Evolutionary conservation across 2,888 invertebrate genomes (phyloP), one percentile per base, ranked within the genome.

Genomic region (Dryobota labecula): DNA sequence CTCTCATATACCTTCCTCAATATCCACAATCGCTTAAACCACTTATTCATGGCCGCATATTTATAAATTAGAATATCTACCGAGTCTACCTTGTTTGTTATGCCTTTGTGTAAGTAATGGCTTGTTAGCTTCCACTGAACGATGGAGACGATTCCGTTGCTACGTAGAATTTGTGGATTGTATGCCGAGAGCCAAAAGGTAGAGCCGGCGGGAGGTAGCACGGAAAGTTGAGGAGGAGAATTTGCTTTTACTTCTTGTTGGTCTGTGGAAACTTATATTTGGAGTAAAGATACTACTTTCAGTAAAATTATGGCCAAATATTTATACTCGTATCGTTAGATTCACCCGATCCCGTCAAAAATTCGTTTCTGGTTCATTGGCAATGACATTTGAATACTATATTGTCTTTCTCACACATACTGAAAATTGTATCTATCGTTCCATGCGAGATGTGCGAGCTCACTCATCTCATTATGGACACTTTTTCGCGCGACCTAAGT

Each of bases 51-150:
- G 68, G 76, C 84, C 78, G 57, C 61, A 74, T 64, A 65, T 70
- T 77, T 82, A 86, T 82, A 82, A 85, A 86, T 86, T 84, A 86
- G 83, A 84, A 84, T 81, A 83, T 88, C 76, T 85, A 83, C 83
- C 57, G 76, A 73, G 74, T 83, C 82, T 81, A 79, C 76, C 78
- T 84, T 71, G 83, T 80, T 81, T 84, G 86, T 86, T 84, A 86
- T 76, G 79, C 70, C 80, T 88, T 85, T 87, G 84, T 84, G 84
- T 68, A 61, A 63, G 79, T 78, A 82, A 85, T 77, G 85, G 84
- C 78, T 88, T 80, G 86, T 84, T 86, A 82, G 72, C 57, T 76
- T 60, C 61, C 68, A 83, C 73, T 80, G 73, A 80, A 82, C 71
- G 74, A 60, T 61, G 70, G 58, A 76, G 70, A 73, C 56, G 58